phyloP scores from a whole-genome alignment of 2,113 vertebrate species.

The Pangasianodon gigas region DNA sequence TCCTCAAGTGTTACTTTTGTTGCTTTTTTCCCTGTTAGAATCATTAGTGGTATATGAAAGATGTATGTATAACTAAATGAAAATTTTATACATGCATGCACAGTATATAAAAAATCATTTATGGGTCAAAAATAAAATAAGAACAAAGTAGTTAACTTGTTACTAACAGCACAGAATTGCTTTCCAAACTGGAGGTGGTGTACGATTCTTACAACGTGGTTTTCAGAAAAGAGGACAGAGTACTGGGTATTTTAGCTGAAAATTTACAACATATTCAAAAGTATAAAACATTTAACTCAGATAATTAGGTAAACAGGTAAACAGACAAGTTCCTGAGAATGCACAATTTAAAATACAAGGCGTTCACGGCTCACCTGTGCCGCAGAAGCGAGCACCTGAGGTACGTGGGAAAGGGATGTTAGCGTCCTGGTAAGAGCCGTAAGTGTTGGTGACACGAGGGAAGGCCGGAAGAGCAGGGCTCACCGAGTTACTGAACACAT shows the following conservation, averaged over 20 bases:
- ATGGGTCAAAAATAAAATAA: too few relatives aligned
- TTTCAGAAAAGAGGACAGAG: not conserved
- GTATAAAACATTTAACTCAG: not conserved
- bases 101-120: too few relatives aligned
- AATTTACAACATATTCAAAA: not conserved
- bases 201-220: too few relatives aligned
- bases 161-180: too few relatives aligned
- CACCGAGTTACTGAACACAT: conserved; percentile 84
- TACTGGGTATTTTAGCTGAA: not conserved
- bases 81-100: too few relatives aligned
- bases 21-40: too few relatives aligned
- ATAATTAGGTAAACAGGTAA: too few relatives aligned
- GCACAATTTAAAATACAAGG: not conserved
- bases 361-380: conserved; percentile 76
- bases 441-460: conserved; percentile 90
- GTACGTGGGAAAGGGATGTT: conserved; percentile 97
- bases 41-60: too few relatives aligned
- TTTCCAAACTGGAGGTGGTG: too few relatives aligned
- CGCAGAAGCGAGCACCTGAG: conserved; percentile 96
- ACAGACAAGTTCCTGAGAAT: not conserved
- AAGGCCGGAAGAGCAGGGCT: conserved; percentile 86
- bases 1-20: too few relatives aligned
- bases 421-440: conserved; percentile 97
- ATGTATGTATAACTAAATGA: too few relatives aligned
- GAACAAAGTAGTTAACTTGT: too few relatives aligned